A percentile compares a stretch with the other conserved stretches of the same genome.
These are phyloP conservation scores for Conomelus anceps DNA, from an alignment of 2,888 invertebrate genomes.

Conservation along the genomic window DNA sequence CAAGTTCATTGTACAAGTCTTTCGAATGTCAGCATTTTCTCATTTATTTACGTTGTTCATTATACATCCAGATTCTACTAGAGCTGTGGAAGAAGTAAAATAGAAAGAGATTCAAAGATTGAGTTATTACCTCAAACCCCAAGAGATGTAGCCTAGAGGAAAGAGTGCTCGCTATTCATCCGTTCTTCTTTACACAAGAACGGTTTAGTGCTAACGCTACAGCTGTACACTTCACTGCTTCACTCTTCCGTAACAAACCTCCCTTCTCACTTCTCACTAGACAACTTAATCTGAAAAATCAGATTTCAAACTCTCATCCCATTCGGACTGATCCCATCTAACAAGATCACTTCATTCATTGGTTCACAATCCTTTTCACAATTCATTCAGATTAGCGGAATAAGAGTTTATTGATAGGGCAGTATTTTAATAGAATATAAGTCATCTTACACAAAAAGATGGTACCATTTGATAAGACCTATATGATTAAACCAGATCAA, in stretches of 20 bases:
- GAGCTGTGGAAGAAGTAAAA: background rate
- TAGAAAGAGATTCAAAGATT: background rate
- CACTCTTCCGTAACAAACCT: background rate
- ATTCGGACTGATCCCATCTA: background rate
- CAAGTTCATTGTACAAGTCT: too few species aligned
- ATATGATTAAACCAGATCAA: too few species aligned
- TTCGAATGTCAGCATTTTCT: background rate
- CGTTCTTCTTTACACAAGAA: background rate
- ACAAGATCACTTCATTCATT: background rate
- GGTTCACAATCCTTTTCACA: background rate
- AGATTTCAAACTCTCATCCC: background rate
- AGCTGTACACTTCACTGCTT: background rate
- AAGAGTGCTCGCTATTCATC: background rate
- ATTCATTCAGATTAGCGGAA: background rate
- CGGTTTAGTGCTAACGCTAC: background rate
- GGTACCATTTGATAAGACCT: too few species aligned
- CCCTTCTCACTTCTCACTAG: background rate
- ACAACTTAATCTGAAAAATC: background rate
- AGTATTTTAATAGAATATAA: background rate
- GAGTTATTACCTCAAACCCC: background rate
- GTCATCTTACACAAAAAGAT: too few species aligned
- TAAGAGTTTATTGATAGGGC: background rate
- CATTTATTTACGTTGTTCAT: background rate
- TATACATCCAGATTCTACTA: background rate
- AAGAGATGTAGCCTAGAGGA: background rate